Conservation (phyloP, 2,888 invertebrate genomes). For the Thysanoteuthis rhombus region DNA sequence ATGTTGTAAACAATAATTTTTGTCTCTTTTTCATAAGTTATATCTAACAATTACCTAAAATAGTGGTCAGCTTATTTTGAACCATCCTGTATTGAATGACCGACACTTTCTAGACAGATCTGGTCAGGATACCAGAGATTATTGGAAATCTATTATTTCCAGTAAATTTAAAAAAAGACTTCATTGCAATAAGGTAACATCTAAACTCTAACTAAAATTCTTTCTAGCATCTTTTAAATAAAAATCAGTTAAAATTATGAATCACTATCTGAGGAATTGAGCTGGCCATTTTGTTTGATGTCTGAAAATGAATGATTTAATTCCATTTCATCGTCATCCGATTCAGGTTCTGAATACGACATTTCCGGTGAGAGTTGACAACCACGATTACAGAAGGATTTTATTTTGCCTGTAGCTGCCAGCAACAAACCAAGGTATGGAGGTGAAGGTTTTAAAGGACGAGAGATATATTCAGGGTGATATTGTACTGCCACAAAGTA, state of each 20-base stretch:
- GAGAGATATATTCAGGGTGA: constrained; percentile 95
- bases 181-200: background rate
- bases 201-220: background rate
- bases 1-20: too few species aligned
- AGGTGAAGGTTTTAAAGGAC: constrained; percentile 81
- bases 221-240: background rate
- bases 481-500: constrained; percentile 96
- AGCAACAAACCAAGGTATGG: constrained; percentile 94
- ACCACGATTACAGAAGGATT: constrained; percentile 68
- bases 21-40: too few species aligned
- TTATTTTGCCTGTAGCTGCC: constrained; percentile 85
- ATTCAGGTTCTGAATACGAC: constrained; percentile 52
- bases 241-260: background rate
- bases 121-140: too few species aligned
- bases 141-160: too few species aligned
- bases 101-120: too few species aligned
- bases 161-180: too few species aligned
- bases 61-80: too few species aligned
- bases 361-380: constrained; percentile 61
- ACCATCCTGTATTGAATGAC: too few species aligned
- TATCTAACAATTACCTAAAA: too few species aligned
- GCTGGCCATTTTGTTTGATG: background rate
- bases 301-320: background rate
- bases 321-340: constrained; percentile 36
- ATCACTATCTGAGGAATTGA: background rate